Base-by-base conservation (phyloP, 2,888 invertebrate genomes). In the Leptinotarsa juncta region DNA sequence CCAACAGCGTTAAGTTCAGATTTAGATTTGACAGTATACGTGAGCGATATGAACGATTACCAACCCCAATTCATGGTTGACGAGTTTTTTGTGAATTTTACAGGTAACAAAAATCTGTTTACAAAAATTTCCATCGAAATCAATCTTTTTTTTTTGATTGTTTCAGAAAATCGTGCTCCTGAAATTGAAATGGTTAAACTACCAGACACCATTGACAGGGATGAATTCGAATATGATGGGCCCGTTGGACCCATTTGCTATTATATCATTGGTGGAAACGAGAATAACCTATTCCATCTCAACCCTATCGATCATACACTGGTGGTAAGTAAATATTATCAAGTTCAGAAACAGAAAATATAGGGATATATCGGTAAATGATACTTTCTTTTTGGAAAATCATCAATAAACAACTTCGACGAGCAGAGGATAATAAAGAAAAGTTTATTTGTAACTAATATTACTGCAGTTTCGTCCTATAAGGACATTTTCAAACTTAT, bases 1-100 rank as follows among this genome's bases (percentile, higher is more conserved):
- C 97, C 97, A 0, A 96, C 96, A 0, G 93, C 96, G 0, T 88
- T 97, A 3, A 96, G 96, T 81, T 94, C 96, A 0, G 97, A 96
- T 87, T 89, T 97, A 60, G 97, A 97, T 88, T 87, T 97, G 1
- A 95, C 94, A 4, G 93, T 97, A 79, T 96, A 96, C 85, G 94
- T 97, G 0, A 93, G 94, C 75, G 96, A 96, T 86, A 94, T 97
- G 0, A 96, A 97, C 87, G 96, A 95, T 85, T 96, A 95, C 86
- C 94, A 95, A 74, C 97, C 97, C 0, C 93, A 96, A 80, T 97
- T 97, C 87, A 89, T 94, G 48, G 89, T 93, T 55, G 93, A 94
- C 80, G 91, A 92, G 77, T 91, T 94, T 81, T 86, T 90, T 23
- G 90, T 95, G 0, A 95, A 95, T 86, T 93, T 96, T 76, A 95